Evolutionary conservation across 1,140 invertebrate genomes (phyloP), one percentile per base, ranked within the genome.

Genomic region (Drosophila subobscura): DNA sequence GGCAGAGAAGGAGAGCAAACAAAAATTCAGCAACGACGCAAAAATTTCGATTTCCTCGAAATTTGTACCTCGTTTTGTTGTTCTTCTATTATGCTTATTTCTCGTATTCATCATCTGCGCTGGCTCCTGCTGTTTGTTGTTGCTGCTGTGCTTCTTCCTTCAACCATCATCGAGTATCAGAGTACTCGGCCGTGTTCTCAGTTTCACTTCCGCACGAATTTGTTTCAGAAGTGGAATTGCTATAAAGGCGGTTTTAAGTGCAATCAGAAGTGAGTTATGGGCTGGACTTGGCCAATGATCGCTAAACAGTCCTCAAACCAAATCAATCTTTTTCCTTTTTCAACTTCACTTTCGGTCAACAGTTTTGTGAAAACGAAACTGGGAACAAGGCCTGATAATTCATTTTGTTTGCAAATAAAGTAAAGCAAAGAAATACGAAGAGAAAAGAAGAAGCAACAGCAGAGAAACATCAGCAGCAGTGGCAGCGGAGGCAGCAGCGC

Each of bases 11-110:
- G 29, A 55, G 57, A 63, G 55, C 58, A 64, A 72, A 51, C 72
- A 73, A 84, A 37, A 86, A 74, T 80, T 73, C 79, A 77, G 58
- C 71, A 73, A 83, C 75, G 83, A 86, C 74, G 83, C 78, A 88
- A 86, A 78, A 58, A 75, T 77, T 86, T 86, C 83, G 81, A 86
- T 86, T 86, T 83, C 81, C 78, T 88, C 75, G 78, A 86, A 86
- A 88, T 86, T 70, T 88, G 74, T 86, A 88, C 81, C 83, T 37
- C 33, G 33, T 37, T 37, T 37, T 37, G 33, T 37, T 37, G 33
- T 37, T 37, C 33, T 86, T 88, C 74, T 88, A 88, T 86, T 86
- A 88, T 85, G 80, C 64, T 79, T 75, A 78, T 70, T 79, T 63
- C 61, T 33, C 58, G 47, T 33, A 33, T 63, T 63, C 65, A 16